A percentile compares a stretch with the other conserved stretches of the same genome.
phyloP scores from a whole-genome alignment of 1,140 invertebrate genomes.

The Cylas formicarius region DNA sequence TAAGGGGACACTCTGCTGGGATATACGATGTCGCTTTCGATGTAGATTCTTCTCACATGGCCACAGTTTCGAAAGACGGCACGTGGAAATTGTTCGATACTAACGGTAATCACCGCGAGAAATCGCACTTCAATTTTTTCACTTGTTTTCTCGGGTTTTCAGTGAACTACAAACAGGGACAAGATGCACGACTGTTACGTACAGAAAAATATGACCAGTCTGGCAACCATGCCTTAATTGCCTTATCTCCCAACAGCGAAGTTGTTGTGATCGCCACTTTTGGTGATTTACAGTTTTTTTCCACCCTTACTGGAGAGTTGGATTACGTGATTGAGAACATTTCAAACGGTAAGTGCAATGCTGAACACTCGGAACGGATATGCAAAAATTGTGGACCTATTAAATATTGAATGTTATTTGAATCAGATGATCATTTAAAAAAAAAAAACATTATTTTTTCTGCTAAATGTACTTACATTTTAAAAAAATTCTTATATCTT shows the following conservation, averaged over 20 bases:
- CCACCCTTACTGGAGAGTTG: slow-evolving; percentile 54
- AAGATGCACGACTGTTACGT: slow-evolving; percentile 64
- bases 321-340: slow-evolving; percentile 61
- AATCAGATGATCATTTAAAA: too few relatives aligned
- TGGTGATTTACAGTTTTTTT: slow-evolving; percentile 61
- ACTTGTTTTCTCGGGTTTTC: slow-evolving; percentile 42
- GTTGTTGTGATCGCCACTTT: slow-evolving; percentile 63
- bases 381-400: background rate
- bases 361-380: too few relatives aligned
- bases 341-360: slow-evolving; percentile 44
- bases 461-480: too few relatives aligned
- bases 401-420: too few relatives aligned
- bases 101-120: slow-evolving; percentile 52
- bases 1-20: slow-evolving; percentile 67
- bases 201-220: slow-evolving; percentile 53
- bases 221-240: slow-evolving; percentile 46
- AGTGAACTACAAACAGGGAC: slow-evolving; percentile 73
- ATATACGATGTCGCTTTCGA: slow-evolving; percentile 75
- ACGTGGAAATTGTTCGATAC: slow-evolving; percentile 81
- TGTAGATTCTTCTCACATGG: slow-evolving; percentile 71
- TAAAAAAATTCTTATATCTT: too few relatives aligned
- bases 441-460: too few relatives aligned
- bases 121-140: background rate
- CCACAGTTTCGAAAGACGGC: slow-evolving; percentile 80
- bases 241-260: slow-evolving; percentile 69